A percentile compares a stretch with the other conserved stretches of the same genome.
These are phyloP conservation scores for Siniperca knerii DNA, from an alignment of 2,113 vertebrate genomes.

Conservation along the genomic window DNA sequence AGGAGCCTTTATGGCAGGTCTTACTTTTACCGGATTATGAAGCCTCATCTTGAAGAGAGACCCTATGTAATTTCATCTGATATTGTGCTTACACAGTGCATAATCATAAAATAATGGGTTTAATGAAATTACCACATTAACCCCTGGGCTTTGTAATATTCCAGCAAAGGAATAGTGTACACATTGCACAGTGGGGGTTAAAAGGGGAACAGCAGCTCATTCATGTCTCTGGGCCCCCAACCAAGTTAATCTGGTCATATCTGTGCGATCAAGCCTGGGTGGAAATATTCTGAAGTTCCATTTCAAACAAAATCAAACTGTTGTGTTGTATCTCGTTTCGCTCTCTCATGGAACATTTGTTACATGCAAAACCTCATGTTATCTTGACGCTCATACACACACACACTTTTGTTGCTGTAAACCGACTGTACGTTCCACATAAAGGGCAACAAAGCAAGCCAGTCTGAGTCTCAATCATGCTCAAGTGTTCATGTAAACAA, in stretches of 20 bases:
- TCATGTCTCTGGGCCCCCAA: not conserved
- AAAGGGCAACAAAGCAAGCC: not conserved
- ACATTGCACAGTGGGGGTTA: not conserved
- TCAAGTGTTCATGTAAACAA: constrained; percentile 39
- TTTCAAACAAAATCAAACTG: not conserved
- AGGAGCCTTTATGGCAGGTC: not conserved
- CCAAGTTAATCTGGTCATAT: not conserved
- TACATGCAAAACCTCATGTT: not conserved
- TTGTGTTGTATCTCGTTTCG: not conserved
- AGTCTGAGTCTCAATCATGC: not conserved
- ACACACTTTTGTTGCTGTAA: not conserved
- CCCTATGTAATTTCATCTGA: not conserved
- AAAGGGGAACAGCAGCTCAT: not conserved
- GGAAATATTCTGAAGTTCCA: not conserved
- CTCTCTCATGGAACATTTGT: not conserved
- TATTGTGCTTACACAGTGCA: not conserved
- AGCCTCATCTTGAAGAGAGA: not conserved
- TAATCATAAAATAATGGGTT: not conserved
- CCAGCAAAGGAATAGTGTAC: not conserved
- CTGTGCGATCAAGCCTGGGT: not conserved
- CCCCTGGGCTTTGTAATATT: too few relatives aligned
- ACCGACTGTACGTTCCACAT: not conserved
- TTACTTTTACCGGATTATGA: not conserved
- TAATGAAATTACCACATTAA: not conserved
- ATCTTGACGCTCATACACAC: not conserved